These are phyloP conservation scores for Athripsodes cinereus DNA, from an alignment of 2,888 invertebrate species.

Conservation along the genomic window DNA sequence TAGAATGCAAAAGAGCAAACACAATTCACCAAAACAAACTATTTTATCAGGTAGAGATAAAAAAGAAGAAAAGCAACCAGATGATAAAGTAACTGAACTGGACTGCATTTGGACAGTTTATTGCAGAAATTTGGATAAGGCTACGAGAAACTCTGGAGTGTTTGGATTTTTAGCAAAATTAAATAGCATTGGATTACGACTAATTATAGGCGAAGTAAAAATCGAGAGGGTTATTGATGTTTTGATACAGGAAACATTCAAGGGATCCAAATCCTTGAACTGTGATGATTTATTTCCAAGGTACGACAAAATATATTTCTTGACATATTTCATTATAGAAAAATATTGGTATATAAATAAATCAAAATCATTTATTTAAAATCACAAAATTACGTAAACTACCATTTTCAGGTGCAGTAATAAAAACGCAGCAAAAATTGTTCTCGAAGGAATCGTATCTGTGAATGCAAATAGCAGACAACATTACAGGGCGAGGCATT, in stretches of 20 bases:
- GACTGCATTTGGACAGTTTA: constrained; percentile 57
- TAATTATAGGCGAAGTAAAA: constrained; percentile 47
- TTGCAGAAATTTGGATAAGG: constrained; percentile 50
- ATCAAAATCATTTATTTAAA: background rate
- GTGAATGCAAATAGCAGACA: no score
- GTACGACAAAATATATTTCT: constrained; percentile 33
- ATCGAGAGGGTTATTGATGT: constrained; percentile 45
- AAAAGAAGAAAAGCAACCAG: background rate
- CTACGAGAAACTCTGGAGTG: constrained; percentile 46
- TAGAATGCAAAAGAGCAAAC: background rate
- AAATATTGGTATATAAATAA: background rate
- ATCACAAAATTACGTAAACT: background rate
- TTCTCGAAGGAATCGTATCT: constrained; percentile 18
- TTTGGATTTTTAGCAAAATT: constrained; percentile 55
- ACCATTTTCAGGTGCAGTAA: constrained; percentile 18
- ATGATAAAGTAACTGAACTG: constrained; percentile 36
- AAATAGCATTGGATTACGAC: constrained; percentile 50
- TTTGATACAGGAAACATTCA: constrained; percentile 43
- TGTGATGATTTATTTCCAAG: constrained; percentile 50
- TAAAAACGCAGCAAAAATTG: constrained; percentile 21
- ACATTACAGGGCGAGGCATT: no score
- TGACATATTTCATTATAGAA: no score
- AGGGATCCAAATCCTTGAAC: constrained; percentile 44
- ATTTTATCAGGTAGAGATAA: background rate
- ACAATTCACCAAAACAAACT: background rate